phyloP scores from a whole-genome alignment of 2,888 invertebrate genomes.

The Choreutis nemorana region DNA sequence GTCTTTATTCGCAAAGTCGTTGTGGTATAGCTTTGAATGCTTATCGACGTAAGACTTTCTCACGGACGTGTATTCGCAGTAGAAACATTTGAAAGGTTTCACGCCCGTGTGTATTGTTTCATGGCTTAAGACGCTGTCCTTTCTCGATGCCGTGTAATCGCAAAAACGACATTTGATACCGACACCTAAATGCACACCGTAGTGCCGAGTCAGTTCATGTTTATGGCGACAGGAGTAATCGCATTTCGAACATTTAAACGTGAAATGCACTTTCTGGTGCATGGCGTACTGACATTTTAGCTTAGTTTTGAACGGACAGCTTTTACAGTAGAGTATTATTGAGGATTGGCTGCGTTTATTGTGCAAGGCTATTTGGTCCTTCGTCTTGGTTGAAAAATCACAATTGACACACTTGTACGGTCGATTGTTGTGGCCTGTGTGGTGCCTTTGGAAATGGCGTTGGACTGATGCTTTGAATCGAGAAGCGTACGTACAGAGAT shows the following conservation, averaged over 20 bases:
- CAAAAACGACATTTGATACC: conserved; percentile 33
- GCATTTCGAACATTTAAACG: conserved; percentile 29
- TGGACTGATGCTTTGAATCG: conserved; percentile 42
- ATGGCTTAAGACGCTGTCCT: conserved; percentile 30
- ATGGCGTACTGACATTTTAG: conserved; percentile 33
- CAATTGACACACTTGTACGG: conserved; percentile 42
- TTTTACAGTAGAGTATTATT: conserved; percentile 16
- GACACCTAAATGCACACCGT: conserved; percentile 27
- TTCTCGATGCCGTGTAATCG: conserved; percentile 26
- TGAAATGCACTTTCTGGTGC: conserved; percentile 37
- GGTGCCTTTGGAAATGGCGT: conserved; percentile 39
- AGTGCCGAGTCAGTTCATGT: conserved; percentile 36
- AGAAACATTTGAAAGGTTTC: conserved; percentile 32
- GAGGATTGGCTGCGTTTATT: conserved; percentile 33
- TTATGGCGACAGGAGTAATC: conserved; percentile 30
- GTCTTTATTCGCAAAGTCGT: conserved; percentile 16
- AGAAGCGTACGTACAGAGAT: conserved; percentile 29
- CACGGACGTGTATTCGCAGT: conserved; percentile 29
- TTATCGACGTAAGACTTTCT: conserved; percentile 25
- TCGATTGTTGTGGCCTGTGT: conserved; percentile 26
- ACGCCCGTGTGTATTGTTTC: conserved; percentile 33
- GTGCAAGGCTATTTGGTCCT: conserved; percentile 40
- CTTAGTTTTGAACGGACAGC: conserved; percentile 24
- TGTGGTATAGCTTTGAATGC: conserved; percentile 28
- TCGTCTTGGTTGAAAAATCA: conserved; percentile 43